Evolutionary conservation across 2,888 invertebrate species (phyloP), one percentile per base, ranked within the genome.

Genomic region (Nemotelus nigrinus): DNA sequence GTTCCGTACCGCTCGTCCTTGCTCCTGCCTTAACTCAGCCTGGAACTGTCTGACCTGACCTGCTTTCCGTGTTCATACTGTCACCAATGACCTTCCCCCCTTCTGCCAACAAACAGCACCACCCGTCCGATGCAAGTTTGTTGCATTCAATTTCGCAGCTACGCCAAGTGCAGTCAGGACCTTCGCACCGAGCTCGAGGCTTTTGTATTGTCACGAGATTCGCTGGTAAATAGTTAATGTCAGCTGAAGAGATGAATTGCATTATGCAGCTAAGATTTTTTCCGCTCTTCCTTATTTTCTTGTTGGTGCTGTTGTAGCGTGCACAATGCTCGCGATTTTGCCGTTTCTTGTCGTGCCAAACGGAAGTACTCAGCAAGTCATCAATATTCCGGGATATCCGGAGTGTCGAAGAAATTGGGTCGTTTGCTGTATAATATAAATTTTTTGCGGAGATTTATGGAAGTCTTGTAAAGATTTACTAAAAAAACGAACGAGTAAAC

Each of bases 201-300:
- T 63, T 63, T 63, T 63, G 45, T 65, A 65, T 47, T 53, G 68
- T 53, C 45, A 68, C 68, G 50, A 68, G 25, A 6, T 41, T 53
- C 10, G 25, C 53, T 8, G 63, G 68, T 68, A 68, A 68, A 68
- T 68, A 68, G 50, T 68, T 68, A 68, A 68, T 68, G 68, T 50
- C 50, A 25, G 8, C 5, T 8, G 68, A 63, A 53, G 68, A 53
- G 53, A 68, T 68, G 68, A 68, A 68, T 68, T 68, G 68, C 68
- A 68, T 68, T 5, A 68, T 68, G 48, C 53, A 68, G 41, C 41
- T 48, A 50, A 7, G 68, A 39, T 68, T 39, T 25, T 63, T 41
- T 63, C 43, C 43, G 10, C 3, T 39, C 50, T n/a, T 39, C 47
- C 44, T 45, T 65, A 47, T n/a, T n/a, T 65, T 10, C 44, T 6